A percentile compares a stretch with the other conserved stretches of the same genome.
phyloP scores from a whole-genome alignment of 2,113 vertebrate species.

The Piprites chloris region DNA sequence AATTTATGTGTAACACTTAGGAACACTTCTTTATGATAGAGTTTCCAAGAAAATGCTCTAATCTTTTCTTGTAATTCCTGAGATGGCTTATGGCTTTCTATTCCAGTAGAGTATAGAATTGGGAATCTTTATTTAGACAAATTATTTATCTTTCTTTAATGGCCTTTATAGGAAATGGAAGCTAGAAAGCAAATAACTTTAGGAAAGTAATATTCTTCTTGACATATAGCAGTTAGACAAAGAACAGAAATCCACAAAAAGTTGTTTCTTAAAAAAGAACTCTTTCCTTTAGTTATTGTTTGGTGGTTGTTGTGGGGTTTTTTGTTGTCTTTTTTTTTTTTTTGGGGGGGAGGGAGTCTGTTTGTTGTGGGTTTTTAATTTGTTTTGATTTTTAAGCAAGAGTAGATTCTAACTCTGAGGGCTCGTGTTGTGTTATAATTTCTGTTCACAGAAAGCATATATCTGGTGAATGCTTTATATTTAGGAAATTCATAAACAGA shows the following conservation, averaged over 20 bases:
- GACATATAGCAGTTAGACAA: background rate
- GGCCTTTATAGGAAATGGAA: constrained; percentile 47
- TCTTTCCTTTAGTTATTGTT: background rate
- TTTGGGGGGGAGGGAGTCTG: background rate
- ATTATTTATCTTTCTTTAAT: constrained; percentile 64
- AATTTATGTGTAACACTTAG: constrained; percentile 54
- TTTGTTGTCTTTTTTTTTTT: background rate
- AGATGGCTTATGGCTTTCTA: constrained; percentile 27
- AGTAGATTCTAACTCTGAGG: background rate
- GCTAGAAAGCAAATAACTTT: constrained; percentile 17
- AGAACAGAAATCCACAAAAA: background rate
- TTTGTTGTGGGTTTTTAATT: too few relatives aligned
- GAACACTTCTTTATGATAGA: constrained; percentile 8
- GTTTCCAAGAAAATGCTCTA: constrained; percentile 59
- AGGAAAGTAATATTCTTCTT: constrained; percentile 20
- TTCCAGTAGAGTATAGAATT: constrained; percentile 32
- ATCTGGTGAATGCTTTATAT: background rate
- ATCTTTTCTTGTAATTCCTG: constrained; percentile 56
- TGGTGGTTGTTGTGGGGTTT: background rate
- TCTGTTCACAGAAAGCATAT: background rate
- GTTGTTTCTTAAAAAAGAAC: background rate
- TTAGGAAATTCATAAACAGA: background rate
- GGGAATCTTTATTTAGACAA: constrained; percentile 44
- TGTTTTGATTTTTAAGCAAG: background rate
- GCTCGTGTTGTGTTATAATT: background rate